Evolutionary conservation across 2,797 vertebrate species (phyloP).

Genomic region (Phoxinus dragarum): DNA sequence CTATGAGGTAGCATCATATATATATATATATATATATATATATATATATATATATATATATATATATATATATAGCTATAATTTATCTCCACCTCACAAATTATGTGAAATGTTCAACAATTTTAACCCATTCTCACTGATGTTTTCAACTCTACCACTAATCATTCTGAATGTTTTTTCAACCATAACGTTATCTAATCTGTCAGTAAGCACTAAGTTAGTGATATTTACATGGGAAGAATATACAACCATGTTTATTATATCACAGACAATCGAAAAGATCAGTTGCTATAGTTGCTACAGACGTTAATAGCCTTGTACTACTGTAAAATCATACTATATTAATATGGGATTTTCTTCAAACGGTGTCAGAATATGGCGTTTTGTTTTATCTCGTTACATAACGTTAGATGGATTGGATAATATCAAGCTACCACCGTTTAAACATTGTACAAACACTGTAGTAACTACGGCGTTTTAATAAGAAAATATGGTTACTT

Average conservation of each 20-base stretch:
- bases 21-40: too few species aligned
- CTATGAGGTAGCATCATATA: too few species aligned
- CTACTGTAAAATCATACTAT: not conserved
- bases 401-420: not conserved
- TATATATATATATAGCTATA: not conserved
- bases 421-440: not conserved
- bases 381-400: not conserved
- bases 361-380: not conserved
- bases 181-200: not conserved
- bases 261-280: not conserved
- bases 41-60: too few species aligned
- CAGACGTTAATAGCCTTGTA: not conserved
- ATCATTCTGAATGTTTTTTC: not conserved
- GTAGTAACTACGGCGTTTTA: not conserved
- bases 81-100: not conserved
- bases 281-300: not conserved
- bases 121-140: not conserved
- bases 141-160: not conserved
- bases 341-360: not conserved
- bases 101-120: not conserved
- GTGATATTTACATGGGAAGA: not conserved
- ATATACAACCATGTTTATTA: not conserved
- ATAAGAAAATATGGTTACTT: not conserved
- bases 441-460: not conserved
- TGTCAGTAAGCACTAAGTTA: not conserved